Evolutionary conservation across 2,888 invertebrate genomes (phyloP).

Genomic region (Listrodromus nycthemerus): DNA sequence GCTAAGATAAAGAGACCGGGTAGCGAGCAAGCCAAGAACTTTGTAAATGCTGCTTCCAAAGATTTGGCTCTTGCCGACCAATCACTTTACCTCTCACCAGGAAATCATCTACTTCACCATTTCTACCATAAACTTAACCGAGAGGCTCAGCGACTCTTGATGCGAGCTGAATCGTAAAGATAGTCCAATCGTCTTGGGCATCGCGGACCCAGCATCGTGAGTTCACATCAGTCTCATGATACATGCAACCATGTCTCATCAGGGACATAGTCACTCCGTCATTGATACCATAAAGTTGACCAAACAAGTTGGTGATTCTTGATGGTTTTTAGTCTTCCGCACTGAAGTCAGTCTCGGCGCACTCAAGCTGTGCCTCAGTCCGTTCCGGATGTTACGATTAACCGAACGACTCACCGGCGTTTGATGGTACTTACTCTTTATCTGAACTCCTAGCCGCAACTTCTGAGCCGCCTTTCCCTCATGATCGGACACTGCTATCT

Average conservation of each 20-base stretch:
- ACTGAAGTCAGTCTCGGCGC: not conserved
- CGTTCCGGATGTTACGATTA: not conserved
- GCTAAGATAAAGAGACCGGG: not conserved
- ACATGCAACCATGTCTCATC: not conserved
- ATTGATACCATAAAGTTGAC: not conserved
- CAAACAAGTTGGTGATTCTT: slow-evolving; percentile 17
- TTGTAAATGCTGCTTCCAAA: no score
- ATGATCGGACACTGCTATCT: not conserved
- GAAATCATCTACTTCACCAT: no score
- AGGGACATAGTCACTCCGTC: not conserved
- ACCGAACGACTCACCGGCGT: not conserved
- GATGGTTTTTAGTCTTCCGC: slow-evolving; percentile 26
- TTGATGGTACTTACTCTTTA: not conserved
- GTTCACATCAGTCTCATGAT: not conserved
- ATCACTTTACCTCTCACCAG: no score
- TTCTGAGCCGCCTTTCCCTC: not conserved
- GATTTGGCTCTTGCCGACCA: no score
- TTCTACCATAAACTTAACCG: not conserved
- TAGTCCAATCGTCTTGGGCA: no score
- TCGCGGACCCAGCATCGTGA: not conserved
- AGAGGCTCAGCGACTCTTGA: not conserved
- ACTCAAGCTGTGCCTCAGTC: not conserved
- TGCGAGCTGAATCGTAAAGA: no score
- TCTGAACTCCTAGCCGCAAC: not conserved
- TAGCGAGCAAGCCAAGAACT: slow-evolving; percentile 11